Conservation (phyloP, 2,888 invertebrate genomes). For the Schizaphis graminum region DNA sequence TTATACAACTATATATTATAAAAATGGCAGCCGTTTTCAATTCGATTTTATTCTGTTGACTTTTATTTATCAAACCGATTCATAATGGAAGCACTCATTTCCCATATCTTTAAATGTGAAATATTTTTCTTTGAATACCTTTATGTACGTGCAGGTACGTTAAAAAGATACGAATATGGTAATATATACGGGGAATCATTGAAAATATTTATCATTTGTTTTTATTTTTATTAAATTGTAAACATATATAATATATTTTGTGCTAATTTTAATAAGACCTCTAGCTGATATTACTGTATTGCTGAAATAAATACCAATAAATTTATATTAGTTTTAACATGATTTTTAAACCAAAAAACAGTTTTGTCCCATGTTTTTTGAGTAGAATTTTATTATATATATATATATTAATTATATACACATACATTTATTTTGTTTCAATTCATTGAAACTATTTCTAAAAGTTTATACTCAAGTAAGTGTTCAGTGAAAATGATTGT, state of each 20-base stretch:
- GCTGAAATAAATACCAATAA: not conserved
- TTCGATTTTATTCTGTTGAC: not conserved
- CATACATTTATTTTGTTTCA: not conserved
- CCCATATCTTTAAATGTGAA: constrained; percentile 22
- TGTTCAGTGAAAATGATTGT: not conserved
- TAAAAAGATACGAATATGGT: not conserved
- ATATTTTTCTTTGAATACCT: constrained; percentile 22
- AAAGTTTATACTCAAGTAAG: not conserved
- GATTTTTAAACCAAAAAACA: not conserved
- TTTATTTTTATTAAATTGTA: not conserved
- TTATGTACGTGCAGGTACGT: not conserved
- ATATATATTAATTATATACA: not conserved
- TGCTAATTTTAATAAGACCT: not conserved
- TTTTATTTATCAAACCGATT: constrained; percentile 35
- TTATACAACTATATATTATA: not conserved
- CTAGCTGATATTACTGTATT: not conserved
- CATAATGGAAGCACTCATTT: not conserved
- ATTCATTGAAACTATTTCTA: not conserved
- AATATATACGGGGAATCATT: not conserved
- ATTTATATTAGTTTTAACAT: not conserved
- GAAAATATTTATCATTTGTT: constrained; percentile 9
- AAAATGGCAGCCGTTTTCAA: constrained; percentile 2
- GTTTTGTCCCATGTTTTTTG: not conserved
- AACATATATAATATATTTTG: not conserved
- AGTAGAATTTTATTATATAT: not conserved